Evolutionary conservation across 2,113 vertebrate species (phyloP), one percentile per base, ranked within the genome.

Genomic region (Holacanthus passer): DNA sequence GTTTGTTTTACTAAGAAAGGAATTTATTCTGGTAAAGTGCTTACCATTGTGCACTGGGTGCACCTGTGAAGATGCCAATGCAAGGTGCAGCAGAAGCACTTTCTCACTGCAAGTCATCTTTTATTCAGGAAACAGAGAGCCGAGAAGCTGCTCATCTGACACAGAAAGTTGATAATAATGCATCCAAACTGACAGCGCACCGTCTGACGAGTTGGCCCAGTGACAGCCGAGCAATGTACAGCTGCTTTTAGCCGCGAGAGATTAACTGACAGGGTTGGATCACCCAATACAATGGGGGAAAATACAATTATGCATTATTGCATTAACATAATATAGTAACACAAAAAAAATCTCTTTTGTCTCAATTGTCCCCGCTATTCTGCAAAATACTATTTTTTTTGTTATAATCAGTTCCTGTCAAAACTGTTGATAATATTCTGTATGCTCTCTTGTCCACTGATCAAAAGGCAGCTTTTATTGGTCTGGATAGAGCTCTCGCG

Each of bases 1-100:
- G 17, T 68, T 86, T 63, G 56, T 88, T 83, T 87, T 64, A 81
- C 69, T 74, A 43, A 77, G 73, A 79, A 59, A 69, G 12, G 22
- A 63, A 80, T 72, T 80, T 82, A 48, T 89, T 73, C 52, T 70
- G 52, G 70, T 78, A 79, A 86, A 90, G 13, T 75, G 83, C 77
- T 90, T 88, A 79, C 56, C 43, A 22, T 20, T 77, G 69, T 82
- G 86, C 39, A 68, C 64, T 53, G 62, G 29, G 39, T 9, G 41
- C 87, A 83, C 73, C 79, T 79, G 73, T 84, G 81, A 82, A 59
- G 63, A 70, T 77, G 62, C 52, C 31, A 68, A 20, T 52, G 73
- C 20, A 71, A 82, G 66, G 67, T 84, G 84, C 80, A 71, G 53
- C 66, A 22, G 59, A 17, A 72, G 56, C 80, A 53, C 16, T 81